These are phyloP conservation scores for Oryzias javanicus DNA, from an alignment of 2,113 vertebrate genomes.

Conservation along the genomic window DNA sequence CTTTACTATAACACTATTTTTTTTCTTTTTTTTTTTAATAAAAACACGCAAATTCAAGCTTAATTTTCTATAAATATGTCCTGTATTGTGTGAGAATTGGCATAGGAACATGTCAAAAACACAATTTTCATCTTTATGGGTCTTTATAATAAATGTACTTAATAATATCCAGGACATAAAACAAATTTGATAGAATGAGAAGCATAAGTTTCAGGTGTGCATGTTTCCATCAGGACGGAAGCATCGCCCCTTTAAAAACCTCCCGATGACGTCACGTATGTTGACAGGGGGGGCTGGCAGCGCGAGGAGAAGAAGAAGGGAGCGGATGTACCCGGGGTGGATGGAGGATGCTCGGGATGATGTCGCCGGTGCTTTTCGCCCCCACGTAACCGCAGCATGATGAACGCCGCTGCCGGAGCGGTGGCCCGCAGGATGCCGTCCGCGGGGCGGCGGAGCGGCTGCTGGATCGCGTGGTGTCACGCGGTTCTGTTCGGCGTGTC, in stretches of 20 bases:
- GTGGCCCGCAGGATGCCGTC: conserved; percentile 65
- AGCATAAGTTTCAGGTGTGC: no score
- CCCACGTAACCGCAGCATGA: conserved; percentile 45
- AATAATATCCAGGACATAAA: no score
- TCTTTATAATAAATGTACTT: no score
- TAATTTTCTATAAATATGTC: no score
- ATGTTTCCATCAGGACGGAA: no score
- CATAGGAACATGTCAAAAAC: no score
- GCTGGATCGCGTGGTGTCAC: conserved; percentile 78
- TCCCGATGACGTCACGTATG: conserved; percentile 70
- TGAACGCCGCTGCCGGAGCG: conserved; percentile 59
- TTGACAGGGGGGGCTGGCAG: conserved; percentile 34
- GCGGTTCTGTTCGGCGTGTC: conserved; percentile 73
- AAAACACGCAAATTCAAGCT: no score
- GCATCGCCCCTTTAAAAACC: conserved; percentile 67
- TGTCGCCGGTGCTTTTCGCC: conserved; percentile 31
- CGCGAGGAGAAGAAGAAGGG: conserved; percentile 31
- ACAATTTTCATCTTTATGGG: no score
- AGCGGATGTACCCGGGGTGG: conserved; percentile 35
- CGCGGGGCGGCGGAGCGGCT: conserved; percentile 63
- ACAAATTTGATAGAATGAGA: no score
- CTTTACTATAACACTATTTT: no score
- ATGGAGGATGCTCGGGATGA: conserved; percentile 53
- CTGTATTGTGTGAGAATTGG: no score
- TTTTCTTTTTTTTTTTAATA: no score